A percentile compares a stretch with the other conserved stretches of the same genome.
These are phyloP conservation scores for Tetramorium alpestre DNA, from an alignment of 1,140 invertebrate genomes.

Conservation along the genomic window DNA sequence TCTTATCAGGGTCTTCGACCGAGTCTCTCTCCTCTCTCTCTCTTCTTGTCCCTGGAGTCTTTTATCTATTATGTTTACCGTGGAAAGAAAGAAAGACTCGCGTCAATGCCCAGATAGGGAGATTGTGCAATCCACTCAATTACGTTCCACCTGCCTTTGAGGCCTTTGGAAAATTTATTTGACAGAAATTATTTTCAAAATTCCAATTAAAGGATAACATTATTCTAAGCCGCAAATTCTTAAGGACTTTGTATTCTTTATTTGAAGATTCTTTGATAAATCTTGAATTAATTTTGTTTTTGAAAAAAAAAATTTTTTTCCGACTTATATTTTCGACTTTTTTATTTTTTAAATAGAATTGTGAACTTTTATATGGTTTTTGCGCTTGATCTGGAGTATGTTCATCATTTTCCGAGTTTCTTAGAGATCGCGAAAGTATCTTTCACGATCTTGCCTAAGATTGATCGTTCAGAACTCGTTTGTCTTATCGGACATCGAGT, in stretches of 20 bases:
- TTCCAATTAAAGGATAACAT: background rate
- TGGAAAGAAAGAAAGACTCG: slow-evolving; percentile 42
- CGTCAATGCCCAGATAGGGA: slow-evolving; percentile 42
- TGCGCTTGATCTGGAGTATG: background rate
- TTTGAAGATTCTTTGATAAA: background rate
- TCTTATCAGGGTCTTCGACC: slow-evolving; percentile 43
- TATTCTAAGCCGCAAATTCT: background rate
- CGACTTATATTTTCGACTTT: background rate
- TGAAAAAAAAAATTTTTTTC: background rate
- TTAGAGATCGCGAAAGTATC: background rate
- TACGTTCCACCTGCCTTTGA: slow-evolving; percentile 18
- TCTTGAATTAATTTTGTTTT: background rate
- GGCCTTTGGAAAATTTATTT: background rate
- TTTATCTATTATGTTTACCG: slow-evolving; percentile 50
- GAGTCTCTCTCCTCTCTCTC: slow-evolving; percentile 3
- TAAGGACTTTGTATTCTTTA: background rate
- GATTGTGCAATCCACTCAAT: slow-evolving; percentile 29
- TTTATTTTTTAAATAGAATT: background rate
- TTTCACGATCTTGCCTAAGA: background rate
- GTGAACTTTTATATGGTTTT: background rate
- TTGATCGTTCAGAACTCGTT: slow-evolving; percentile 1
- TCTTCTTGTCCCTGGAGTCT: background rate
- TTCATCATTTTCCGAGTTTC: background rate
- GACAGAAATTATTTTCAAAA: background rate
- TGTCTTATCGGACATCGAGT: background rate